Evolutionary conservation across 2,888 invertebrate genomes (phyloP), one percentile per base, ranked within the genome.

Genomic region (Poecilobothrus nobilitatus): DNA sequence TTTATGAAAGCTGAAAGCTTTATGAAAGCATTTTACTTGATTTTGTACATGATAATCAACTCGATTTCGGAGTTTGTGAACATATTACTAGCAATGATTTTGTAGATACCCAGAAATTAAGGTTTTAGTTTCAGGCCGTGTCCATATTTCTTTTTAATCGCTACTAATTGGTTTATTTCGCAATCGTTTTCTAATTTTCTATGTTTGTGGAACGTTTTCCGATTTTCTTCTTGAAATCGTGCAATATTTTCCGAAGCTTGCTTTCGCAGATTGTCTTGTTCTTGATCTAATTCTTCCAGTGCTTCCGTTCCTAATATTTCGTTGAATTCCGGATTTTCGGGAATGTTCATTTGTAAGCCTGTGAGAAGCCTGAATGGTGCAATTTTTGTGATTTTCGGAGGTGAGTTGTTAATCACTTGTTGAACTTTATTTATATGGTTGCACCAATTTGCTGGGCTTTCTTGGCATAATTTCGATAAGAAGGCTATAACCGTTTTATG

Each of bases 381-480:
- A n/a, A n/a, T n/a, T n/a, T n/a, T 1, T n/a, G 44, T n/a, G n/a
- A 63, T 7, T 71, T 69, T 2, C 63, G 65, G 12, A 72, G 70
- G 3, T 76, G 71, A 64, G 72, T 34, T 68, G 73, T 74, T 68
- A 75, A 77, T 76, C 77, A 79, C 22, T 76, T 73, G 7, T 70
- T 69, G 0, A n/a, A n/a, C n/a, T n/a, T n/a, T n/a, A n/a, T n/a
- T n/a, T n/a, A n/a, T n/a, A n/a, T n/a, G n/a, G n/a, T n/a, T n/a
- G n/a, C n/a, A n/a, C n/a, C n/a, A n/a, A n/a, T n/a, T n/a, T n/a
- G n/a, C n/a, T n/a, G n/a, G n/a, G n/a, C 76, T 75, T 15, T 77
- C 73, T 15, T 74, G 75, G 18, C 76, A 73, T 6, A 80, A 66
- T 70, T 79, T 80, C 1, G 77, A 74, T 7, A 79, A 44, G n/a